Percentiles rank a stretch among this genome's conserved stretches.
phyloP scores from a whole-genome alignment of 2,113 vertebrate species.

The Oenanthe melanoleuca region DNA sequence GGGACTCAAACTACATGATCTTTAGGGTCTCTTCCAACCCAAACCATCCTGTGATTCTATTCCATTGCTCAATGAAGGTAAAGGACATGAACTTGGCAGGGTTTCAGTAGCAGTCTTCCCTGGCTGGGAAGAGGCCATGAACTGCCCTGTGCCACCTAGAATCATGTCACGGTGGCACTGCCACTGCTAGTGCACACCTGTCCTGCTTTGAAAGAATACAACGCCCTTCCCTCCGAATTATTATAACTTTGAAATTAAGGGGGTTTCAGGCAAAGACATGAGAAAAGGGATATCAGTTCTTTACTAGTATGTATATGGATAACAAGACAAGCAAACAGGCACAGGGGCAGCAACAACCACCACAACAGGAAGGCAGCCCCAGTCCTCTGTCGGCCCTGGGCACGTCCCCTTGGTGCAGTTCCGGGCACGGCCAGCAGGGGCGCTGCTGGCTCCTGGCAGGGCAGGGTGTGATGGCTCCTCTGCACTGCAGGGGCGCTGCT shows the following conservation, averaged over 20 bases:
- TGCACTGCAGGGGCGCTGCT: background rate
- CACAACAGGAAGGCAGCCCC: too few relatives aligned
- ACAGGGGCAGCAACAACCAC: too few relatives aligned
- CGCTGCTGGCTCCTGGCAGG: background rate
- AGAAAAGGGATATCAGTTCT: background rate
- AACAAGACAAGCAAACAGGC: background rate
- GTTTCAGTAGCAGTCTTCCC: background rate
- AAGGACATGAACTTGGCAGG: accelerated
- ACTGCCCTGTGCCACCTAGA: accelerated
- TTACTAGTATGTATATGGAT: background rate
- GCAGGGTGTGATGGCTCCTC: too few relatives aligned
- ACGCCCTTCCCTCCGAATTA: background rate
- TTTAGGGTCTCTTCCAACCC: background rate
- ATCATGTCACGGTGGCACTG: accelerated
- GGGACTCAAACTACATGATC: background rate
- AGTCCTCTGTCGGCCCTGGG: background rate
- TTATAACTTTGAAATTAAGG: background rate
- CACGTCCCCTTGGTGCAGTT: background rate
- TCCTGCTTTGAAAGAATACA: background rate
- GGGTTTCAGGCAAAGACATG: background rate
- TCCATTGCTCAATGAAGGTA: background rate
- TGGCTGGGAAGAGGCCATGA: background rate
- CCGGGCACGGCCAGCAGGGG: background rate
- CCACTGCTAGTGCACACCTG: accelerated
- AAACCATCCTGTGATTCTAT: background rate